Evolutionary conservation across 2,113 vertebrate species (phyloP), one percentile per base, ranked within the genome.

Genomic region (Festucalex cinctus): DNA sequence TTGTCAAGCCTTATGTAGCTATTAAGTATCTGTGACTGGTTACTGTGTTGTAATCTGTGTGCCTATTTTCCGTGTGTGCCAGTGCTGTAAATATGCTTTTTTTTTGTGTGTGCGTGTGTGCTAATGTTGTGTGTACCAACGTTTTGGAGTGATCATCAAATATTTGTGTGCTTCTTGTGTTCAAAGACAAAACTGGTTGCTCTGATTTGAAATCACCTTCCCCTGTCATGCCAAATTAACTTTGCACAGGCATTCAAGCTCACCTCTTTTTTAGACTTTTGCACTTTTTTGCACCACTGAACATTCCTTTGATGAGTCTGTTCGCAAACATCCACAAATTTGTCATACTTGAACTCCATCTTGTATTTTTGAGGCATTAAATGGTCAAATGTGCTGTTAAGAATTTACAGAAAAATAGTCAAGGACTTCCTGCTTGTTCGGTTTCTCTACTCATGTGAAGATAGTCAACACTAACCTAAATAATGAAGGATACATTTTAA

Each of bases 41-140:
- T 90, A 86, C 83, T 81, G 88, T 92, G 83, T 88, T 89, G 89
- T 91, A 90, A 85, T 86, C 84, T 90, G 85, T 88, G 86, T 91
- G 91, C 89, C 89, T 90, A 84, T 82, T 88, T 85, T 89, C 80
- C 59, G 79, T 88, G 83, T 85, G 83, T 88, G 89, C 85, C 79
- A 73, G 82, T 90, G 90, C 85, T 90, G 91, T 92, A 89, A 83
- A 89, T 86, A 85, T 62, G 88, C 88, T 89, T 89, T 78, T 28
- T 32, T 32, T 46, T 14, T 46, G 44, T 46, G 44, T 4, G 48
- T 51, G 48, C 73, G 71, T 82, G 83, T 91, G 88, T 88, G 89
- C 80, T 81, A 36, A 86, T 85, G 81, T 85, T 86, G 85, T 87
- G 84, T 86, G 87, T 85, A 81, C 81, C 83, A 82, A 86, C 85